phyloP scores from a whole-genome alignment of 2,113 vertebrate species.

The Illadopsis cleaveri region DNA sequence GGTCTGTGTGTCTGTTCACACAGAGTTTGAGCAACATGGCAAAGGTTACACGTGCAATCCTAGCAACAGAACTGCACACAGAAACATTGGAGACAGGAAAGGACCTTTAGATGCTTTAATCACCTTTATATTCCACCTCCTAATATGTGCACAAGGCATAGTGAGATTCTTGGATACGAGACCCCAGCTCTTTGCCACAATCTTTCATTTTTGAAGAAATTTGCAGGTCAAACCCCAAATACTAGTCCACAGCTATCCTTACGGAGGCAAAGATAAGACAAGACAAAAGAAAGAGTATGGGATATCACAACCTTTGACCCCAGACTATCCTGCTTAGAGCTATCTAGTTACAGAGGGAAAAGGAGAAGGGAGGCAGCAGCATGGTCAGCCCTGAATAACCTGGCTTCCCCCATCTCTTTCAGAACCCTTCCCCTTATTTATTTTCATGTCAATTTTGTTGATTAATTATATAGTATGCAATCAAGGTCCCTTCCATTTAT shows the following conservation, averaged over 20 bases:
- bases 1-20: neutral
- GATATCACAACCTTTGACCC: neutral
- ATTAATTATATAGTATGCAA: conserved; percentile 21
- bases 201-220: neutral
- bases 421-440: neutral
- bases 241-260: neutral
- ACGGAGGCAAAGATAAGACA: neutral
- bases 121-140: neutral
- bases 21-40: neutral
- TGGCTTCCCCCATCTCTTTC: neutral
- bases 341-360: neutral
- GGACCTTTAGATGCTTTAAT: neutral
- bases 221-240: neutral
- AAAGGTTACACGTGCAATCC: neutral
- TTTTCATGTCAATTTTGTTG: conserved; percentile 4
- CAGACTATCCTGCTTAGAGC: neutral
- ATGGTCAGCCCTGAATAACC: neutral
- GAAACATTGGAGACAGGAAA: neutral
- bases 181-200: neutral
- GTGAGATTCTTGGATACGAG: neutral
- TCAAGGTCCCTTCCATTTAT: neutral
- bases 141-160: neutral
- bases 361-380: neutral
- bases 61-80: neutral
- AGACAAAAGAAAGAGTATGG: neutral